Conservation (phyloP, 2,113 vertebrate genomes). For the Malurus alboscapulatus region DNA sequence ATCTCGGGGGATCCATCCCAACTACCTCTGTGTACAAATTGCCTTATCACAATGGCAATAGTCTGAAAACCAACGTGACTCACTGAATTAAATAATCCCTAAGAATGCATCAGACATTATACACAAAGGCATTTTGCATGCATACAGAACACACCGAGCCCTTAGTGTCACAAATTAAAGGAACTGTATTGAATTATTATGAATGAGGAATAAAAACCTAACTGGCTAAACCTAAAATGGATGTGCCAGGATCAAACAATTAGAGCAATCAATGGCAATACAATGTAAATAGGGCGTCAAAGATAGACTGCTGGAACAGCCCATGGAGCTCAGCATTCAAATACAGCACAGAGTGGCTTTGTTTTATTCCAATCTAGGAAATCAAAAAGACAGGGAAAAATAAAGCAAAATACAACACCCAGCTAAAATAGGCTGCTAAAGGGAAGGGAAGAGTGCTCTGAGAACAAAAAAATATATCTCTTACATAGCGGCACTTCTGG, state of each 20-base stretch:
- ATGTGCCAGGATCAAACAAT: background rate
- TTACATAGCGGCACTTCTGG: background rate
- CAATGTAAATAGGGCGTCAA: background rate
- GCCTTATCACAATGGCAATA: background rate
- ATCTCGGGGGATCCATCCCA: background rate
- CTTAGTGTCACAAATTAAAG: background rate
- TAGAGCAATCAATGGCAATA: background rate
- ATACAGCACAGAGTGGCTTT: background rate
- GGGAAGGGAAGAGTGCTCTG: background rate
- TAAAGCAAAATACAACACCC: background rate
- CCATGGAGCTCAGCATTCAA: background rate
- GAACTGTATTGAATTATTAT: background rate
- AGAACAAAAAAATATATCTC: background rate
- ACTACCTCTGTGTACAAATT: background rate
- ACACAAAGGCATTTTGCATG: background rate
- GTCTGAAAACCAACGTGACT: background rate
- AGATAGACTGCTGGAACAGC: background rate
- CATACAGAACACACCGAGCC: background rate
- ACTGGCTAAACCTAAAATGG: background rate
- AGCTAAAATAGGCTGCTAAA: background rate
- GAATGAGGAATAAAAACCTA: background rate
- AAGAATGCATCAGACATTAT: background rate
- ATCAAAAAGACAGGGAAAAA: background rate
- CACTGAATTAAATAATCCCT: background rate
- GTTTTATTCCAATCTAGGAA: background rate